phyloP scores from a whole-genome alignment of 2,888 invertebrate genomes.

The Sinodicranocentrus sp. region DNA sequence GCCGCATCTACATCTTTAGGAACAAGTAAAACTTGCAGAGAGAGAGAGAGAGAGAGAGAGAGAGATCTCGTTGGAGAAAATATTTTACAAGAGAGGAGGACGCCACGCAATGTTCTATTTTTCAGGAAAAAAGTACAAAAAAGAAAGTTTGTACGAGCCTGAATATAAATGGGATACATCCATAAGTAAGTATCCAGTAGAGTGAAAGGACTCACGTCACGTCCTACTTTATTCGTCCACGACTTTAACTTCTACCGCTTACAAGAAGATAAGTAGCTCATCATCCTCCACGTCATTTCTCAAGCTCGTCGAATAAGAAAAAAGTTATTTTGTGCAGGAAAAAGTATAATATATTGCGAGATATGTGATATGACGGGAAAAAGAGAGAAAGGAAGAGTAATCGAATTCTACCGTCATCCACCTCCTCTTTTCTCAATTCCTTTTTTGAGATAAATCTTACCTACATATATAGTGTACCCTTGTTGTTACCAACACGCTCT shows the following conservation, averaged over 20 bases:
- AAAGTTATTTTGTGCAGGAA: conserved; percentile 7
- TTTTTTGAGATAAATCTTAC: too few relatives aligned
- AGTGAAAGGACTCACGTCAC: conserved; percentile 8
- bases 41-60: too few relatives aligned
- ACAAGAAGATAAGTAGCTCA: background rate
- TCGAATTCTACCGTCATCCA: too few relatives aligned
- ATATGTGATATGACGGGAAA: background rate
- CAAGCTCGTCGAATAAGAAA: conserved; percentile 7
- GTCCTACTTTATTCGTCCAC: conserved; percentile 35
- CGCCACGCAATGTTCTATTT: background rate
- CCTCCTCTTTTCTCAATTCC: too few relatives aligned
- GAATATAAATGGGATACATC: background rate
- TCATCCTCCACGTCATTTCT: conserved; percentile 34
- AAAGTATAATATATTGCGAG: background rate
- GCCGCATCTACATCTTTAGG: conserved; percentile 13
- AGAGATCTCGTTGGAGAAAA: background rate
- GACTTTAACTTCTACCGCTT: background rate
- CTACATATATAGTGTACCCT: too few relatives aligned
- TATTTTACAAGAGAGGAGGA: background rate
- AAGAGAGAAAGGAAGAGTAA: too few relatives aligned
- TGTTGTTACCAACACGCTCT: too few relatives aligned
- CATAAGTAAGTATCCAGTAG: conserved; percentile 18
- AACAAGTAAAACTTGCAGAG: too few relatives aligned
- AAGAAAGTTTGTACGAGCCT: background rate
- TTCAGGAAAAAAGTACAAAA: conserved; percentile 6